phyloP scores from a whole-genome alignment of 2,888 invertebrate genomes.

The Dendrolimus pini region DNA sequence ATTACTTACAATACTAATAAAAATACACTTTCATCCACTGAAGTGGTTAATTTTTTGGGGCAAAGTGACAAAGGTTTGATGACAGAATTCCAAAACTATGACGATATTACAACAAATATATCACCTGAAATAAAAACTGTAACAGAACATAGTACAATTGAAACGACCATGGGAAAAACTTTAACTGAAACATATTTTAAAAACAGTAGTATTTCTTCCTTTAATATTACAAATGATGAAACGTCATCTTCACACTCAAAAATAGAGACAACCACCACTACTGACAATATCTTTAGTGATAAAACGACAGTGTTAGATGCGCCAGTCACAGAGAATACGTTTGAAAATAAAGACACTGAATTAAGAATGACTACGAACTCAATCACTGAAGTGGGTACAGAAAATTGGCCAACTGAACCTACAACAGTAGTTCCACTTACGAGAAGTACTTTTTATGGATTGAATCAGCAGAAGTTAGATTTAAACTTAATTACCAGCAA shows the following conservation, averaged over 20 bases:
- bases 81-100: neutral
- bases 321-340: too few species aligned
- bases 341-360: neutral
- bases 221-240: too few species aligned
- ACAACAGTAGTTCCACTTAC: conserved; percentile 3
- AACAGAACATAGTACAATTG: neutral
- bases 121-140: neutral
- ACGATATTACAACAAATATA: neutral
- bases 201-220: too few species aligned
- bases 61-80: too few species aligned
- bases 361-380: neutral
- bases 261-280: too few species aligned
- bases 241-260: too few species aligned
- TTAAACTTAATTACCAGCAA: neutral
- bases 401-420: conserved; percentile 1
- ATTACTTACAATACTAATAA: too few species aligned
- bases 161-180: neutral
- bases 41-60: too few species aligned
- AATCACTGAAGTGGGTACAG: neutral
- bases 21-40: too few species aligned
- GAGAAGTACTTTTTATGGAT: neutral
- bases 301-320: too few species aligned
- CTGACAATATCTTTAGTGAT: too few species aligned
- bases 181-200: too few species aligned
- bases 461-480: neutral